phyloP scores from a whole-genome alignment of 2,797 vertebrate species.

The Sciaenops ocellatus region DNA sequence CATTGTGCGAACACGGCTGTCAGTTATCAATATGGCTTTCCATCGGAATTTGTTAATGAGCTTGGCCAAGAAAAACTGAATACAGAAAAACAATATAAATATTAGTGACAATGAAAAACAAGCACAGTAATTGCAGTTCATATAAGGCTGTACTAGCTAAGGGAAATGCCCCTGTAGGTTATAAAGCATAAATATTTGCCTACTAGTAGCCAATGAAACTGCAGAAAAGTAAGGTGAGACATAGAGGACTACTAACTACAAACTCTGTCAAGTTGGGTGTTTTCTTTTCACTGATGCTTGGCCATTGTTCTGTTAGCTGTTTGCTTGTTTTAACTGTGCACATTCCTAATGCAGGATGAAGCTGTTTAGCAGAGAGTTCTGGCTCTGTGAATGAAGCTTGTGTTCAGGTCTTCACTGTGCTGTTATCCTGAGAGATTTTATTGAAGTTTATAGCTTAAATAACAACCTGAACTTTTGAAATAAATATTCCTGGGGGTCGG shows the following conservation, averaged over 20 bases:
- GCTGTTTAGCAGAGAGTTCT: no score
- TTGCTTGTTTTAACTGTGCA: no score
- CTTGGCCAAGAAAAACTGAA: slow-evolving; percentile 82
- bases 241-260: not conserved
- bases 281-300: no score
- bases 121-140: not conserved
- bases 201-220: not conserved
- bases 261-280: not conserved
- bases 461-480: no score
- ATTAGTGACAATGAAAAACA: not conserved
- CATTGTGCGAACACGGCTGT: slow-evolving; percentile 85
- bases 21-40: slow-evolving; percentile 79
- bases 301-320: no score
- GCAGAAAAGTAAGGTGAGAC: not conserved
- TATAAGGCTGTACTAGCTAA: not conserved
- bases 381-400: no score
- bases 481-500: no score
- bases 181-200: not conserved
- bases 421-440: no score
- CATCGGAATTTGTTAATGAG: slow-evolving; percentile 79
- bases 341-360: no score
- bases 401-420: no score
- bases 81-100: slow-evolving; percentile 23
- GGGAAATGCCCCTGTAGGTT: not conserved
- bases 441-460: no score